phyloP scores from a whole-genome alignment of 2,797 vertebrate species.

The Nannoperca obscura region DNA sequence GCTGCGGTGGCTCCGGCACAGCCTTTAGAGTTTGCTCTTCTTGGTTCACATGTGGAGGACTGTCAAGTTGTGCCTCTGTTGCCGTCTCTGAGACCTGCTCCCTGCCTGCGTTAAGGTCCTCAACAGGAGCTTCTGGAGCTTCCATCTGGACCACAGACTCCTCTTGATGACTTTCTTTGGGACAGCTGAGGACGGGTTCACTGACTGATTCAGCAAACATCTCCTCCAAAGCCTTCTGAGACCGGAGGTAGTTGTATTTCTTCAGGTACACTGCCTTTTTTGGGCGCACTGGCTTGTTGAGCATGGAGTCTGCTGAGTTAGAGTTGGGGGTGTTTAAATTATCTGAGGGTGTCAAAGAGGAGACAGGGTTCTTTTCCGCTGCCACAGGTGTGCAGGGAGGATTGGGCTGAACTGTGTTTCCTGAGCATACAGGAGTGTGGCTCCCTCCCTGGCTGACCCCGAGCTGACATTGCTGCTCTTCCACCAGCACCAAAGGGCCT shows the following conservation, averaged over 20 bases:
- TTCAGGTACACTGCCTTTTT: constrained; percentile 94
- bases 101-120: constrained; percentile 32
- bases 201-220: constrained; percentile 69
- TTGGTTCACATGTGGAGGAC: constrained; percentile 55
- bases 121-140: constrained; percentile 50
- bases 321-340: constrained; percentile 73
- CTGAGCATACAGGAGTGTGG: constrained; percentile 66
- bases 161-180: constrained; percentile 69
- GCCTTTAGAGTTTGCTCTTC: constrained; percentile 60
- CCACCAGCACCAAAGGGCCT: constrained; percentile 66
- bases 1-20: constrained; percentile 67
- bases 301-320: constrained; percentile 63
- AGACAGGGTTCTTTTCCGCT: constrained; percentile 75
- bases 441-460: constrained; percentile 66
- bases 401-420: constrained; percentile 75
- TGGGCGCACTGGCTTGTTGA: constrained; percentile 85
- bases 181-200: constrained; percentile 72
- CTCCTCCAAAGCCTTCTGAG: constrained; percentile 89
- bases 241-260: constrained; percentile 93
- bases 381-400: constrained; percentile 52
- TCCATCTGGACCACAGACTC: constrained; percentile 59
- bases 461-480: constrained; percentile 81
- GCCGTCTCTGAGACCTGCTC: constrained; percentile 53
- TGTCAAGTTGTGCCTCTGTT: constrained; percentile 53
- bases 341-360: constrained; percentile 83